Evolutionary conservation across 2,888 invertebrate genomes (phyloP).

Genomic region (Tupiocoris notatus): DNA sequence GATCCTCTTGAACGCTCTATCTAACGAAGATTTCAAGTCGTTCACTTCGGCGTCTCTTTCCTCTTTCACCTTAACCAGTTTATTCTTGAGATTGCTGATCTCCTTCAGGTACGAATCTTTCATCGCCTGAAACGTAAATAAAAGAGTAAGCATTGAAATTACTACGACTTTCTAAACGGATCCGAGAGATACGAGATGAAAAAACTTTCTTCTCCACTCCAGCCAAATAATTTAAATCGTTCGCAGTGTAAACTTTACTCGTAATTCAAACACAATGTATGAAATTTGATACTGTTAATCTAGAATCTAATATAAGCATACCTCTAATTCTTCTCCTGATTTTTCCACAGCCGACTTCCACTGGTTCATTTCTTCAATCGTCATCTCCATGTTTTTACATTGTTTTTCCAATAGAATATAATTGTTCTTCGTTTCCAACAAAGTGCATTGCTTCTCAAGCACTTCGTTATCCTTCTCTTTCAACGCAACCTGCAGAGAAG

Average conservation of each 20-base stretch:
- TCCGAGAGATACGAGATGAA: too few relatives aligned
- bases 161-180: too few relatives aligned
- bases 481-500: constrained; percentile 44
- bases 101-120: constrained; percentile 33
- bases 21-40: constrained; percentile 51
- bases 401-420: constrained; percentile 42
- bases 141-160: too few relatives aligned
- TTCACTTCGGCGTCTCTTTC: constrained; percentile 59
- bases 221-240: too few relatives aligned
- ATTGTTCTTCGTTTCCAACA: constrained; percentile 45
- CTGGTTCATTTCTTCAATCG: constrained; percentile 23
- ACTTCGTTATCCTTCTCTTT: constrained; percentile 48
- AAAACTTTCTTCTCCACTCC: too few relatives aligned
- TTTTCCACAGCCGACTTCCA: constrained; percentile 22
- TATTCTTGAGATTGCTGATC: constrained; percentile 27
- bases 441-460: constrained; percentile 47
- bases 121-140: constrained; percentile 1
- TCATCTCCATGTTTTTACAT: constrained; percentile 29
- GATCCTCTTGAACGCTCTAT: constrained; percentile 38
- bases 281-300: too few relatives aligned
- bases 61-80: constrained; percentile 53
- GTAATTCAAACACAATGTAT: too few relatives aligned
- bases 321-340: constrained; percentile 28
- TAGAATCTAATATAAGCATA: too few relatives aligned
- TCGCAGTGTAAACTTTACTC: too few relatives aligned